Conservation (phyloP, 2,113 vertebrate species). For the Gasterosteus nipponicus region DNA sequence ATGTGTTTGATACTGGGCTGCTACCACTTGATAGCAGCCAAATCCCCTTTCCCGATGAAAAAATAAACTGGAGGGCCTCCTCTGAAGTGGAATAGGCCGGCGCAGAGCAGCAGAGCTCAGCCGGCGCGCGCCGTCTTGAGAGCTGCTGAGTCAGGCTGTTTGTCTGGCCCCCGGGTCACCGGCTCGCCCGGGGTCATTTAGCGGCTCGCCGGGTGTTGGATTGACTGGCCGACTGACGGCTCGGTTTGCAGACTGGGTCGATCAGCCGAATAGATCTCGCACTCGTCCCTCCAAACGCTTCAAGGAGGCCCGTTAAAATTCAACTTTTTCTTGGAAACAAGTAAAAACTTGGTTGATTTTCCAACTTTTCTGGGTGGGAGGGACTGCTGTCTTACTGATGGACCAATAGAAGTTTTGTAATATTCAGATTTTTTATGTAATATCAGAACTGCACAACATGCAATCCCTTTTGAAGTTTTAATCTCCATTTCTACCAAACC, state of each 20-base stretch:
- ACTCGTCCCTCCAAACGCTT: conserved; percentile 18
- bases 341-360: conserved; percentile 5
- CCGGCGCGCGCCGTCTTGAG: conserved; percentile 40
- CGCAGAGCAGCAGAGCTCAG: conserved; percentile 33
- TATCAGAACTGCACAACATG: background rate
- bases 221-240: background rate
- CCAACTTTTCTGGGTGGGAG: conserved; percentile 8
- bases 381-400: background rate
- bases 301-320: background rate
- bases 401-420: background rate
- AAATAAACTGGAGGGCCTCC: conserved; percentile 65
- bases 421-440: background rate
- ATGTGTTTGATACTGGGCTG: conserved; percentile 67
- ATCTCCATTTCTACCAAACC: background rate
- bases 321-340: background rate
- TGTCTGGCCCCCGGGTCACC: conserved; percentile 18
- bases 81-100: conserved; percentile 63
- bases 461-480: background rate
- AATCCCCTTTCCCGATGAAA: conserved; percentile 71
- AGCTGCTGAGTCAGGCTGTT: conserved; percentile 65
- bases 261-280: conserved; percentile 3
- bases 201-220: conserved; percentile 25
- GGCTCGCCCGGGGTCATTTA: conserved; percentile 21
- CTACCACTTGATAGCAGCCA: conserved; percentile 73
- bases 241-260: conserved; percentile 24